Conservation (phyloP, 1,140 invertebrate species). For the Mya arenaria region DNA sequence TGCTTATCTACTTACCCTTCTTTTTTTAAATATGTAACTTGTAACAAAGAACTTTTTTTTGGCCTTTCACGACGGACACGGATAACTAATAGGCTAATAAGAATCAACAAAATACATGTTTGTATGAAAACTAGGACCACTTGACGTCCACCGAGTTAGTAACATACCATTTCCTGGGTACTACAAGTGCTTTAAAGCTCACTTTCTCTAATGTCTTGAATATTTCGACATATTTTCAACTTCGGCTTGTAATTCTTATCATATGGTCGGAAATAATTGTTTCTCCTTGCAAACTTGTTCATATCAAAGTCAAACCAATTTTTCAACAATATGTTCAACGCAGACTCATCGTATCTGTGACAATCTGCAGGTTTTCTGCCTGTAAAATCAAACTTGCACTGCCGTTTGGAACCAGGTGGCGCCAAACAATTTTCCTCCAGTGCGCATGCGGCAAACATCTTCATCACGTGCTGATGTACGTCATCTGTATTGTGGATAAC, state of each 20-base stretch:
- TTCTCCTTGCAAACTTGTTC: background rate
- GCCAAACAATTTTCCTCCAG: constrained; percentile 48
- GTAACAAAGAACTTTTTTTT: too few species aligned
- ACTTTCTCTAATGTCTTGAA: constrained; percentile 24
- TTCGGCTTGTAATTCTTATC: constrained; percentile 12
- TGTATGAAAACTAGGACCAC: too few species aligned
- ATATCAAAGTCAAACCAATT: constrained; percentile 47
- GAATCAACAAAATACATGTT: too few species aligned
- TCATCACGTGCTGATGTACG: constrained; percentile 44
- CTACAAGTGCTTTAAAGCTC: constrained; percentile 52
- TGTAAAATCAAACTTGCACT: constrained; percentile 46
- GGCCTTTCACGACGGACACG: too few species aligned
- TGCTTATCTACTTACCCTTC: too few species aligned
- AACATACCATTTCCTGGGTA: too few species aligned
- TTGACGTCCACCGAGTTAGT: too few species aligned
- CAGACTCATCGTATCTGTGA: constrained; percentile 52
- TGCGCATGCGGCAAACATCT: constrained; percentile 40
- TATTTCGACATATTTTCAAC: constrained; percentile 29
- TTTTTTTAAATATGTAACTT: too few species aligned
- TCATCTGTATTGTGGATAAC: constrained; percentile 42
- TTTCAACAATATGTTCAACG: constrained; percentile 55
- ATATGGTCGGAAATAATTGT: constrained; percentile 33
- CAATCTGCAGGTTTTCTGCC: constrained; percentile 46
- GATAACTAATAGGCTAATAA: too few species aligned
- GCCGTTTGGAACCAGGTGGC: constrained; percentile 40